phyloP scores from a whole-genome alignment of 2,888 invertebrate genomes.

The Plusia festucae region DNA sequence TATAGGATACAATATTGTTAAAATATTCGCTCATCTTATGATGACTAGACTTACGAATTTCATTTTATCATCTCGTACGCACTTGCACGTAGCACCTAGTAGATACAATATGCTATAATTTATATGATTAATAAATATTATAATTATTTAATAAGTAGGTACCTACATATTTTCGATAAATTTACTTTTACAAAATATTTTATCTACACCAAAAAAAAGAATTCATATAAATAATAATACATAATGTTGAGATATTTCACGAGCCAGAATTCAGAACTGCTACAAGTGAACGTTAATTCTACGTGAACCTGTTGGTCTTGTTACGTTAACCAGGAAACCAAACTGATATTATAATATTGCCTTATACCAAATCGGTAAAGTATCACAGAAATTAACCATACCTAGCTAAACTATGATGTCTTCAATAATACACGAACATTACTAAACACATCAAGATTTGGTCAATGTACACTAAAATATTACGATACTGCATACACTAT shows the following conservation, averaged over 20 bases:
- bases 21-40: conserved; percentile 46
- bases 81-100: conserved; percentile 50
- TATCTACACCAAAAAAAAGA: conserved; percentile 48
- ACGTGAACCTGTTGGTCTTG: conserved; percentile 41
- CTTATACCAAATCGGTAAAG: conserved; percentile 88
- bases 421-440: conserved; percentile 75
- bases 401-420: conserved; percentile 86
- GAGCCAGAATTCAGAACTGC: conserved; percentile 38
- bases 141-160: conserved; percentile 56
- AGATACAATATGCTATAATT: conserved; percentile 56
- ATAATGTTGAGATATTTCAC: conserved; percentile 44
- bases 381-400: conserved; percentile 89
- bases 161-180: conserved; percentile 54
- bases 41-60: conserved; percentile 59
- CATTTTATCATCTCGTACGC: conserved; percentile 40
- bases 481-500: conserved; percentile 58
- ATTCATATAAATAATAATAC: conserved; percentile 53
- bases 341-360: conserved; percentile 79
- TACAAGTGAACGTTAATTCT: conserved; percentile 40
- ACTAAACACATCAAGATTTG: conserved; percentile 78
- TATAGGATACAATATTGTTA: conserved; percentile 37
- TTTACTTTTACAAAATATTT: conserved; percentile 56
- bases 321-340: conserved; percentile 64
- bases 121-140: conserved; percentile 57
- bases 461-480: conserved; percentile 71